Base-by-base conservation (phyloP, 2,888 invertebrate species). In the Drosophila fungiperda region DNA sequence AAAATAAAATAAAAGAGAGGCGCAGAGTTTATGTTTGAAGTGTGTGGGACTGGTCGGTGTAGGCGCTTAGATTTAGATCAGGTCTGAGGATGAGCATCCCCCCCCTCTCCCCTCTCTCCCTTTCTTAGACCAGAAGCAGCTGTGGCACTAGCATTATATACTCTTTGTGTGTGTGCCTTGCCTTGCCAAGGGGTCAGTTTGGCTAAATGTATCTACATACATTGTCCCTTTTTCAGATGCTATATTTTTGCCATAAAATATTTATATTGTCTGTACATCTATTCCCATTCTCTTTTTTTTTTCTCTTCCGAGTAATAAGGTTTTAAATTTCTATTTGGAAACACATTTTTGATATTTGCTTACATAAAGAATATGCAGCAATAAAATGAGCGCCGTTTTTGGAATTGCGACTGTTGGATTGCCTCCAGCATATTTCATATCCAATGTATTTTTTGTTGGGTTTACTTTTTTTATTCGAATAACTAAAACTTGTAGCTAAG, bases 171-270 rank as follows among this genome's bases (percentile, higher is more conserved):
- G 15, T 15, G 40, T 48, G 33, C 33, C 26, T 23, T 23, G 20
- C 12, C 15, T 11, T 45, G 61, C 67, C 45, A 62, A 45, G 23
- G 86, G 90, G 84, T 89, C 84, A 84, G 71, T 70, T 73, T 55
- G 59, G 64, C 70, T 63, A 74, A 82, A 57, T 78, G 70, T 78
- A 82, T 83, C 82, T 81, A 81, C 84, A 89, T 87, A 82, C 73
- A 89, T 84, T 87, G 90, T 90, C 89, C 90, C 83, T 82, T 84
- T 84, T 83, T 81, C 72, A 58, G 73, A 75, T 71, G 73, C 85
- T 80, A 87, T 90, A 90, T 87, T 87, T 87, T 89, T 48, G 69
- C 87, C 87, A 90, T 90, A 89, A 87, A 87, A 87, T 87, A 87
- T 87, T 90, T 87, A 87, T 82, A 78, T 86, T 75, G 68, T 55